Base-by-base conservation (phyloP, 2,113 vertebrate genomes). In the Bombycilla garrulus region DNA sequence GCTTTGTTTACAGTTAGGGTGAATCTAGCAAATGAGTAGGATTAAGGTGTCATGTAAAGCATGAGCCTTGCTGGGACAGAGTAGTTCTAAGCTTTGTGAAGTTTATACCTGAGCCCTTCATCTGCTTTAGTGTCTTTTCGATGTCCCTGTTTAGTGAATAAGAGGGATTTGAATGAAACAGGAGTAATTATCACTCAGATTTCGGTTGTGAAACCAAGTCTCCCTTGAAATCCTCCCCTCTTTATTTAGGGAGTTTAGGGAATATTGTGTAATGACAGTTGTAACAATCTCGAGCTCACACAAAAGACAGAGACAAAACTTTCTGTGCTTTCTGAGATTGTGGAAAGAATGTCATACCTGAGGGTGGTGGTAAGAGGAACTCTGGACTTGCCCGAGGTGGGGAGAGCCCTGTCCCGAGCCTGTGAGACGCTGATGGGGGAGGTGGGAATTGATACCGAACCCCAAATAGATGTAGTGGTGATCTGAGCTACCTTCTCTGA, bases 21-120 rank as follows among this genome's bases (percentile, higher is more conserved):
- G 96, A 97, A 97, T 96, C 94, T 94, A 95, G 97, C 97, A 97
- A 97, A 97, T 95, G 90, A 97, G 95, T 81, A 92, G 96, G 97
- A 97, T 97, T 97, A 95, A 95, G 74, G 90, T 95, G 96, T 97
- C 96, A 92, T 92, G 94, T 91, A 95, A 93, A 88, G 90, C 90
- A 92, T 94, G 82, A 97, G 50, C 86, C 90, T 95, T 88, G 71
- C 88, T 94, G 69, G 78, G 79, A 74, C 88, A 92, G 67, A 61
- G 88, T 78, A 85, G 95, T 94, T 97, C 93, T 90, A 88, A 95
- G 95, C 73, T 97, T 96, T 95, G 81, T 65, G 47, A 93, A 90
- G 69, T 91, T 95, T 95, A 58, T 93, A 94, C 76, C 51, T 58
- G 54, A 28, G 60, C 71, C 42, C 69, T 90, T 86, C 72, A 36